Evolutionary conservation across 1,140 invertebrate genomes (phyloP).

Genomic region (Euwallacea fornicatus): DNA sequence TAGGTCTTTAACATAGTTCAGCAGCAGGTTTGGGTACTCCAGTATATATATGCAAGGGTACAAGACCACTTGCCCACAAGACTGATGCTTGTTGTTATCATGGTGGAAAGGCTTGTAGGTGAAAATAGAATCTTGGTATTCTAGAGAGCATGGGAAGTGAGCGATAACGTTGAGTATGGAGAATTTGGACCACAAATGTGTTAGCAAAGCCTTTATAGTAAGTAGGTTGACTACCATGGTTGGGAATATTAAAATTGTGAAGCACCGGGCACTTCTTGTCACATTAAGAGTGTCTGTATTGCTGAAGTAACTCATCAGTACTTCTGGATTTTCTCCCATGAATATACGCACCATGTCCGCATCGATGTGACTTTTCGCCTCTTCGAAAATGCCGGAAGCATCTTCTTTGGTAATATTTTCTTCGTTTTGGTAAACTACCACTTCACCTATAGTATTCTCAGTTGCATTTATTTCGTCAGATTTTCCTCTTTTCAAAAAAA

Average conservation of each 20-base stretch:
- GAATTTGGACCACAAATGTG: constrained; percentile 35
- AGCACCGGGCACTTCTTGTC: neutral
- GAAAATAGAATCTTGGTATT: constrained; percentile 10
- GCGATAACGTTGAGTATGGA: constrained; percentile 21
- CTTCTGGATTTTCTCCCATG: constrained; percentile 21
- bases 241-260: constrained; percentile 22
- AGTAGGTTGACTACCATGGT: neutral
- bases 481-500: neutral
- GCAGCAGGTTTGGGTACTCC: constrained; percentile 8
- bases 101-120: constrained; percentile 28
- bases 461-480: neutral
- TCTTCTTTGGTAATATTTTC: constrained; percentile 1
- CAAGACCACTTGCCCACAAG: constrained; percentile 15
- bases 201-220: constrained; percentile 4
- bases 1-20: constrained; percentile 20
- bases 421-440: neutral
- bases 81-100: neutral
- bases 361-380: neutral
- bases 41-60: constrained; percentile 3
- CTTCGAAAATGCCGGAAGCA: neutral
- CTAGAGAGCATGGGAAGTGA: constrained; percentile 17
- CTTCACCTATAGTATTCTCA: neutral
- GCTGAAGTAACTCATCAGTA: constrained; percentile 14
- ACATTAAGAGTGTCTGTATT: neutral
- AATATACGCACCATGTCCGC: neutral